Base-by-base conservation (phyloP, 2,113 vertebrate species). In the Synchiropus splendidus region DNA sequence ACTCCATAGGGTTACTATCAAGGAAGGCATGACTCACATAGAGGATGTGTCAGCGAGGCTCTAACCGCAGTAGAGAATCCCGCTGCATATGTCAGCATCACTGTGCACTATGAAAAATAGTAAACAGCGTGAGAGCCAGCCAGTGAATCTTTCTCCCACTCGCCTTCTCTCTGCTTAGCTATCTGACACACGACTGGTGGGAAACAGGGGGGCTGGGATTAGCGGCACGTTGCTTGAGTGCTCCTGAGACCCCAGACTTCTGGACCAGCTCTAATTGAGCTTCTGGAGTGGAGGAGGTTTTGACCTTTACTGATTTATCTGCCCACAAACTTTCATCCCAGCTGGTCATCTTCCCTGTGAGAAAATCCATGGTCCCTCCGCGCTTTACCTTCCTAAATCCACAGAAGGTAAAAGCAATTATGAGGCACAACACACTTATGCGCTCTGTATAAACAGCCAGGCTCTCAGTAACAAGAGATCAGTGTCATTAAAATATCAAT, bases 291-390 rank as follows among this genome's bases (percentile, higher is more conserved):
- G 43, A 38, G 30, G 18, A 51, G 44, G 48, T 35, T 55, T 53
- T 66, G 60, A 67, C 65, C 52, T 77, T 63, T 64, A 48, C 36
- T 58, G 33, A 54, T 81, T 64, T 69, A 58, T 76, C 58, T 56
- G 62, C 42, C 38, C 34, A 56, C 45, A 67, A 52, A 51, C 45
- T 41, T 52, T 62, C 18, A 47, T 37, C 47, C 4, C 14, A 33
- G 32, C 41, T 34, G 14, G 35, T 46, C 36, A 50, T 54, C 42
- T 39, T 38, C 16, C 45, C n/a, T n/a, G 41, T 48, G 46, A 39
- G 27, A 51, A 27, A 38, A 51, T 44, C 16, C 27, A 31, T 16
- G 42, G 12, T 35, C 39, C 9, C 21, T 13, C 35, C 34, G 18
- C 15, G n/a, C n/a, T n/a, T n/a, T n/a, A 38, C 18, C 16, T 42